Percentiles rank a stretch among this genome's conserved stretches.
Conservation (phyloP, 2,797 vertebrate genomes). For the Zalophus californianus region DNA sequence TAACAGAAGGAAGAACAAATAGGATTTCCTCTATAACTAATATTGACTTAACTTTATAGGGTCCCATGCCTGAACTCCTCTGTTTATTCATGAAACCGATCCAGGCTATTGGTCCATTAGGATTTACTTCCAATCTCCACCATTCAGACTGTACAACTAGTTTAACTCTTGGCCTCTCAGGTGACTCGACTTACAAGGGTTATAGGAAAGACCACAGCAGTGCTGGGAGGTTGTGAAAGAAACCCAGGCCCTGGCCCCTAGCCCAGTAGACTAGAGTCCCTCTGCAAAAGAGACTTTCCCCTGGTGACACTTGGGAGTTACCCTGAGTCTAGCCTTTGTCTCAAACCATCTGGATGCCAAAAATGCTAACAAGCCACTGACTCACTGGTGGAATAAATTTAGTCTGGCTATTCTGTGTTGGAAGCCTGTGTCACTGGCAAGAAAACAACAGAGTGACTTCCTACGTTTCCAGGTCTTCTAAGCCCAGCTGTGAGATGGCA, state of each 20-base stretch:
- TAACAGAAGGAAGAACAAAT: conserved; percentile 75
- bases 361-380: conserved; percentile 75
- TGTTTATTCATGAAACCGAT: conserved; percentile 78
- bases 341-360: conserved; percentile 68
- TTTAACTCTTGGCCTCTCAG: conserved; percentile 78
- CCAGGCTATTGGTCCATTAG: conserved; percentile 65
- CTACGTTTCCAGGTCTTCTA: conserved; percentile 46
- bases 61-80: conserved; percentile 69
- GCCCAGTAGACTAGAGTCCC: conserved; percentile 77
- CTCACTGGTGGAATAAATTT: conserved; percentile 61
- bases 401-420: conserved; percentile 63
- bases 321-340: conserved; percentile 66
- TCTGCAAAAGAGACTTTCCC: conserved; percentile 66
- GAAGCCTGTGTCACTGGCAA: conserved; percentile 14
- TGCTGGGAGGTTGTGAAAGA: conserved; percentile 67
- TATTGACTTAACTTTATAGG: conserved; percentile 81
- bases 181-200: conserved; percentile 66
- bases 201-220: conserved; percentile 64
- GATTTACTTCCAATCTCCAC: conserved; percentile 76
- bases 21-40: conserved; percentile 77
- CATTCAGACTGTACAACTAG: conserved; percentile 71
- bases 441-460: conserved; percentile 43
- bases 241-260: conserved; percentile 53
- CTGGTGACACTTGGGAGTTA: conserved; percentile 69
- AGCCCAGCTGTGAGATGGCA: background rate